Base-by-base conservation (phyloP, 2,113 vertebrate genomes). In the Turdus rufiventris region DNA sequence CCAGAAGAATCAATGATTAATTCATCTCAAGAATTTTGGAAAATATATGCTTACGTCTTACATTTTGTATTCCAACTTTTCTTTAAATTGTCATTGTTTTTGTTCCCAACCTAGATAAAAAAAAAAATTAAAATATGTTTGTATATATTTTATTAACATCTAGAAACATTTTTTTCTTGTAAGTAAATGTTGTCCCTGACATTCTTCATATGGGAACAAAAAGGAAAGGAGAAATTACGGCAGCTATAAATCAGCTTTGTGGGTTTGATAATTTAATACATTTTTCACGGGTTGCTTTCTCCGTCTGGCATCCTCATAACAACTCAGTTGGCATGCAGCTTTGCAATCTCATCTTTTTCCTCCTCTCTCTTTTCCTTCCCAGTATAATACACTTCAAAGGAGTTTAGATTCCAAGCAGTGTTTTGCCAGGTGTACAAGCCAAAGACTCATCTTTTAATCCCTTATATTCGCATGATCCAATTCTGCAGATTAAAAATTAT, bases 211-310 rank as follows among this genome's bases (percentile, higher is more conserved):
- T 45, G 10, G 73, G 76, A 97, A 97, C 66, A 83, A 92, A 94
- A 67, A 93, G 72, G 58, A 76, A 67, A 82, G 48, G 45, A 94
- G 43, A 94, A 95, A 95, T 91, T 92, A 73, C 33, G 2, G 47
- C 8, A 45, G 77, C 83, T 80, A 84, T 97, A 96, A 97, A 97
- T 98, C 97, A 97, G 94, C 43, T 86, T 79, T 93, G 91, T 82
- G 91, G 6, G 89, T 97, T 89, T 95, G 95, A 85, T 97, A 94
- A 97, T 96, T 96, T 89, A 96, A 97, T 85, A 81, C 83, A 96
- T 97, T 97, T 97, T 97, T 97, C 97, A 96, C 12, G 1, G 65
- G 84, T 83, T 94, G 81, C 78, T 91, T 74, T 89, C 34, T 73
- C 89, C 40, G 26, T 58, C 87, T 93, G 88, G 88, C 96, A 91